Percentiles rank a stretch among this genome's conserved stretches.
Conservation (phyloP, 2,888 invertebrate species). For the Miltochrista miniata region DNA sequence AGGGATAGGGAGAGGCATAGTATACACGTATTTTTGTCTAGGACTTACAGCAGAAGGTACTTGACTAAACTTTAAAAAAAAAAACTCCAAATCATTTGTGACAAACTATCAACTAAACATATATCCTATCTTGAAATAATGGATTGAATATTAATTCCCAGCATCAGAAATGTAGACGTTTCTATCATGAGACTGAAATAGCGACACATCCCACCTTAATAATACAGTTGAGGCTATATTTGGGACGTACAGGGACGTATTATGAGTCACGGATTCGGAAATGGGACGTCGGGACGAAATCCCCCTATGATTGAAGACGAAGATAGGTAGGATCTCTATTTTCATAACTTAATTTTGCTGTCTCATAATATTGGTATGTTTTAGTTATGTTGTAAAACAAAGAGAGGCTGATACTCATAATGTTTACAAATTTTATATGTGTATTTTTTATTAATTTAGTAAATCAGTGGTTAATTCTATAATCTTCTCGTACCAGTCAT, state of each 20-base stretch:
- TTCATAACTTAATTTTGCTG: slow-evolving; percentile 29
- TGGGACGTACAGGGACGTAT: slow-evolving; percentile 14
- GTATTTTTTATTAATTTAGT: too few species aligned
- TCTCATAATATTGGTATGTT: too few species aligned
- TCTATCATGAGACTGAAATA: background rate
- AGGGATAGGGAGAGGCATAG: too few species aligned
- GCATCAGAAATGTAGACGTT: too few species aligned
- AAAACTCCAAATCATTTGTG: background rate
- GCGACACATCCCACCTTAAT: slow-evolving; percentile 12
- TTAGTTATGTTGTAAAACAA: too few species aligned
- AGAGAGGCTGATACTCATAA: too few species aligned
- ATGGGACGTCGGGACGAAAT: slow-evolving; percentile 55
- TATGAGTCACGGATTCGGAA: slow-evolving; percentile 46
- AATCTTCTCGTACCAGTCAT: too few species aligned
- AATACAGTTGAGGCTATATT: slow-evolving; percentile 1
- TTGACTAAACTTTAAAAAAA: too few species aligned
- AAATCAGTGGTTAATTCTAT: too few species aligned
- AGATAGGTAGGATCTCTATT: slow-evolving; percentile 43
- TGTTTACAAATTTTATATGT: too few species aligned
- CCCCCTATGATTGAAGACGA: slow-evolving; percentile 62
- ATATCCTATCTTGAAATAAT: background rate
- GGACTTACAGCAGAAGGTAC: too few species aligned
- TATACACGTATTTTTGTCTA: too few species aligned
- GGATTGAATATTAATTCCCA: background rate
- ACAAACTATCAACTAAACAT: background rate